Conservation (phyloP, 92 coral and sea anemone species). For the Zoanthus sociatus region DNA sequence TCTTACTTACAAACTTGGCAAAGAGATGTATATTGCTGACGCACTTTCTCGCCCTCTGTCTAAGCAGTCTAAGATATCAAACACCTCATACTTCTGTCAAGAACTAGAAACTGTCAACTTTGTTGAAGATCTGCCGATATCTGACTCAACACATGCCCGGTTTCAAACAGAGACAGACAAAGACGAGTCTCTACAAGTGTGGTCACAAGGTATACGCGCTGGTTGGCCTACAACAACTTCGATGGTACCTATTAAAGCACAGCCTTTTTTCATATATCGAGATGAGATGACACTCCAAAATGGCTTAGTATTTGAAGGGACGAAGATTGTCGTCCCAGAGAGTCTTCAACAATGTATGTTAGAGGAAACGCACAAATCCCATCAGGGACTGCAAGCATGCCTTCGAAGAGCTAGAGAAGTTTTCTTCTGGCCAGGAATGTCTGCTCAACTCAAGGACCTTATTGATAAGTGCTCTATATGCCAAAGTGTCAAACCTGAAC, state of each 20-base stretch:
- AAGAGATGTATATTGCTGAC: conserved; percentile 32
- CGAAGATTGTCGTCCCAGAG: conserved; percentile 49
- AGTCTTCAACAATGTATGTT: conserved; percentile 24
- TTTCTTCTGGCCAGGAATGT: conserved; percentile 15
- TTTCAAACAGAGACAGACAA: conserved; percentile 38
- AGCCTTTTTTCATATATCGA: conserved; percentile 40
- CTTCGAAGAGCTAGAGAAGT: conserved; percentile 21
- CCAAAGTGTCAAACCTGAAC: conserved; percentile 12
- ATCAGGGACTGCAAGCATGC: conserved; percentile 22
- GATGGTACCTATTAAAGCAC: conserved; percentile 28
- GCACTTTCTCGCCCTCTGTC: conserved; percentile 46
- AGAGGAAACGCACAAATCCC: conserved; percentile 10
- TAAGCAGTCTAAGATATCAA: conserved; percentile 29
- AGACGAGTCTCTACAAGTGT: conserved; percentile 45
- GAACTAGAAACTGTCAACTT: conserved; percentile 37
- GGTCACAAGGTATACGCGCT: conserved; percentile 30
- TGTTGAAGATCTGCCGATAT: conserved; percentile 46
- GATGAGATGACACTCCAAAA: conserved; percentile 42
- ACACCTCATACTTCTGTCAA: conserved; percentile 34
- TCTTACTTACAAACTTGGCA: conserved; percentile 23
- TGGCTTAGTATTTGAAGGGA: conserved; percentile 48
- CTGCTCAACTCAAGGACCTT: conserved; percentile 14
- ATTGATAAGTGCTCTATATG: conserved; percentile 9
- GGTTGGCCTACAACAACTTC: conserved; percentile 47
- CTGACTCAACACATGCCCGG: conserved; percentile 49